Evolutionary conservation across 2,888 invertebrate genomes (phyloP), one percentile per base, ranked within the genome.

Genomic region (Tachystola acroxantha): DNA sequence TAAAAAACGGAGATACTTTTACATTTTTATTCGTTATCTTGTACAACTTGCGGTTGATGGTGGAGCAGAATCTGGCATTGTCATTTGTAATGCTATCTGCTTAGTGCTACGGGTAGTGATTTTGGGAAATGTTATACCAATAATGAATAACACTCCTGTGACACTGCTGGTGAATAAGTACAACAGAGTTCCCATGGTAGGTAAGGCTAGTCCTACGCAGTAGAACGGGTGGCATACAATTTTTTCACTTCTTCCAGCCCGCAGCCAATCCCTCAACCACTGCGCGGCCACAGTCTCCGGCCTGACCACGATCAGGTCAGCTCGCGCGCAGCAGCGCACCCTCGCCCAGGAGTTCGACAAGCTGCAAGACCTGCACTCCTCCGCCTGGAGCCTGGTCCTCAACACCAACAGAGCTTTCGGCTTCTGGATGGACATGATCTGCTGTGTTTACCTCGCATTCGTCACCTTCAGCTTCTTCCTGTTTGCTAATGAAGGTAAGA

Each of bases 191-290:
- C n/a, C n/a, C n/a, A n/a, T n/a, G n/a, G n/a, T n/a, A n/a, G n/a
- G n/a, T n/a, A n/a, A n/a, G n/a, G n/a, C n/a, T n/a, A n/a, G n/a
- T n/a, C n/a, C n/a, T n/a, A n/a, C n/a, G n/a, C n/a, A n/a, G n/a
- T n/a, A n/a, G n/a, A n/a, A n/a, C n/a, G n/a, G n/a, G n/a, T n/a
- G n/a, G n/a, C n/a, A n/a, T n/a, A n/a, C n/a, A n/a, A n/a, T n/a
- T n/a, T n/a, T 16, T 16, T 16, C 16, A 16, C 16, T 20, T n/a
- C n/a, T 10, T 5, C 2, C 64, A 95, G 95, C 94, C 20, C 90
- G 95, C 35, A 95, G 95, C 53, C 96, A 96, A n/a, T 93, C 96
- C 0, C 93, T 96, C 57, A 92, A 93, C 35, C 96, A 96, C 67
- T 78, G 96, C 10, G 93, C 92, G 42, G 93, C 95, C 0, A 93